Evolutionary conservation across 2,888 invertebrate genomes (phyloP).

Genomic region (Heliconius aoede): DNA sequence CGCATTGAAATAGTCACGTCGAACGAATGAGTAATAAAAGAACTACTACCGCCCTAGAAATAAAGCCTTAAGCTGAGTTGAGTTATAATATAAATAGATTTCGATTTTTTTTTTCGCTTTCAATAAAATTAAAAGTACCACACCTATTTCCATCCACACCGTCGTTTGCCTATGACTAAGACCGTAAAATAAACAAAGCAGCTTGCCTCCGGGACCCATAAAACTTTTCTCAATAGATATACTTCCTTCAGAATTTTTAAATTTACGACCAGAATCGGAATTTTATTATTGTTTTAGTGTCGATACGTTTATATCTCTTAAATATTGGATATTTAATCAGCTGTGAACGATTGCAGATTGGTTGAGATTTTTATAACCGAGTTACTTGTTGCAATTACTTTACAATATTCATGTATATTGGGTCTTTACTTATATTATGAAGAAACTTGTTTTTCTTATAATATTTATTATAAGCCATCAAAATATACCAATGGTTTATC

Average conservation of each 20-base stretch:
- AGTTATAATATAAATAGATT: not conserved
- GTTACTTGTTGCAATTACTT: constrained; percentile 12
- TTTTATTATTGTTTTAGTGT: constrained; percentile 69
- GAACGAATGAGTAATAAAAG: too few species aligned
- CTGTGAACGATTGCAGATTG: constrained; percentile 51
- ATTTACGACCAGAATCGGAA: constrained; percentile 67
- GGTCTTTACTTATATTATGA: not conserved
- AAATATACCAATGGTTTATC: too few species aligned
- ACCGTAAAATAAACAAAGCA: constrained; percentile 56
- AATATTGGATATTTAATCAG: constrained; percentile 67
- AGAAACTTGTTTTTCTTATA: not conserved
- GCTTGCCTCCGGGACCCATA: constrained; percentile 51
- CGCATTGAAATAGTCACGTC: too few species aligned
- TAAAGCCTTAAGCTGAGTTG: not conserved
- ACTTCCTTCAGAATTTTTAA: constrained; percentile 61
- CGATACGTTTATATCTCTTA: constrained; percentile 60
- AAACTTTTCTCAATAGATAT: constrained; percentile 62
- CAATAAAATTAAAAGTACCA: constrained; percentile 34
- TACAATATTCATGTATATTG: not conserved
- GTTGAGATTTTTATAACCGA: constrained; percentile 27
- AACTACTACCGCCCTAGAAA: not conserved
- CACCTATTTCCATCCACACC: constrained; percentile 39
- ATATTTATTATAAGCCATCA: too few species aligned
- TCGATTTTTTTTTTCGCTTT: not conserved
- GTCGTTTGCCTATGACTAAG: constrained; percentile 48